Conservation (phyloP, 2,797 vertebrate species). For the Dendrocincla fuliginosa region DNA sequence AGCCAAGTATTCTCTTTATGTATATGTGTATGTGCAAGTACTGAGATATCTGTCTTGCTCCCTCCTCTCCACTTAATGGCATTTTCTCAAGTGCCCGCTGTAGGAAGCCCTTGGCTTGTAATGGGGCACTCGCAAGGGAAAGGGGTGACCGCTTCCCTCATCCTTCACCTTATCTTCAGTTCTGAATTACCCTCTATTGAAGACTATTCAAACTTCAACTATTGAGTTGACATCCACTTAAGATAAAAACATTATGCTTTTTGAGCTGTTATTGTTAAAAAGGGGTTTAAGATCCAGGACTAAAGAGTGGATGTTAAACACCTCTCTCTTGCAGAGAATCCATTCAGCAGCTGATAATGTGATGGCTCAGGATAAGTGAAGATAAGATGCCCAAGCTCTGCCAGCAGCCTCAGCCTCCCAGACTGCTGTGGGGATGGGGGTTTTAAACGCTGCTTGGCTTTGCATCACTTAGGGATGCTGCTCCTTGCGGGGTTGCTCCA, state of each 20-base stretch:
- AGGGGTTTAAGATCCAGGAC: background rate
- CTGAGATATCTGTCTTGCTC: rapidly evolving
- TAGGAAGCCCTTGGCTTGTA: background rate
- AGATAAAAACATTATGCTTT: background rate
- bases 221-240: background rate
- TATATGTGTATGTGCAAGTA: no score
- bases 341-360: background rate
- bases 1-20: background rate
- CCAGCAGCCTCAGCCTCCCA: background rate
- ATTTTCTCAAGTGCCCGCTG: background rate
- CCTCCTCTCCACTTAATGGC: background rate
- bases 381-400: background rate
- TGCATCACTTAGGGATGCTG: rapidly evolving
- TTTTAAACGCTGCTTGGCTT: background rate
- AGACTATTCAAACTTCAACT: background rate
- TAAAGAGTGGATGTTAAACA: background rate
- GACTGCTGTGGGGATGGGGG: background rate
- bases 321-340: background rate
- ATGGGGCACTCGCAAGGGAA: background rate
- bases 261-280: background rate
- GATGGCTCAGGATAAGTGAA: background rate
- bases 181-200: background rate
- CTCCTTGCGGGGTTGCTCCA: background rate
- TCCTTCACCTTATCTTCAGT: background rate
- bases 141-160: background rate